A percentile compares a stretch with the other conserved stretches of the same genome.
phyloP scores from a whole-genome alignment of 2,888 invertebrate species.

The Macaria liturata region DNA sequence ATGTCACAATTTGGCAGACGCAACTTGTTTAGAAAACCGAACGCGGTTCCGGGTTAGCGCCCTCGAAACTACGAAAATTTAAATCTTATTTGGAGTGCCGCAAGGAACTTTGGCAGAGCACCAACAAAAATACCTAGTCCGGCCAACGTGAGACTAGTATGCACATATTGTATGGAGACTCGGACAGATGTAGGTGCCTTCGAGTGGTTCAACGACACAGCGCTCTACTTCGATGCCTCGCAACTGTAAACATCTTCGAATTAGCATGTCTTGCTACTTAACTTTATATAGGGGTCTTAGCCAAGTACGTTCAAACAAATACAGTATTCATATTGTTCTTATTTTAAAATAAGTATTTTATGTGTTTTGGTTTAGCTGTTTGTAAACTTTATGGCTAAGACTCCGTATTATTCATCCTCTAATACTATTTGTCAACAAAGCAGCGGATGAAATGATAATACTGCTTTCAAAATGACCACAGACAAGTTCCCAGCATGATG shows the following conservation, averaged over 20 bases:
- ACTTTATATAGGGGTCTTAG: constrained; percentile 25
- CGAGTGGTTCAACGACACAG: constrained; percentile 53
- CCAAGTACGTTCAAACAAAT: background rate
- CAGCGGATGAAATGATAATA: constrained; percentile 53
- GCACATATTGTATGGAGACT: constrained; percentile 52
- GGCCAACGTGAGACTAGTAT: constrained; percentile 54
- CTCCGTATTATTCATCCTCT: constrained; percentile 40
- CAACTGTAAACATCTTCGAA: constrained; percentile 42
- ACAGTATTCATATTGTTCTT: background rate
- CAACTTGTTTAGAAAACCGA: constrained; percentile 38
- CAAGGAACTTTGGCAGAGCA: constrained; percentile 62
- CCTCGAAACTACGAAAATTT: constrained; percentile 65
- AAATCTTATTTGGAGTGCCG: constrained; percentile 73
- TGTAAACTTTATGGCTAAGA: background rate
- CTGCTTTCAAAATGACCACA: constrained; percentile 55
- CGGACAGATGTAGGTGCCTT: constrained; percentile 57
- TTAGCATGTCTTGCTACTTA: constrained; percentile 53
- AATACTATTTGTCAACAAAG: constrained; percentile 46
- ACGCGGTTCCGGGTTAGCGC: constrained; percentile 43
- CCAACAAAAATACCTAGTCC: constrained; percentile 58
- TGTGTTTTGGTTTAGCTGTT: background rate
- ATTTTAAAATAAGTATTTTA: background rate
- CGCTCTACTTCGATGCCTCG: constrained; percentile 45
- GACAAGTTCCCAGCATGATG: constrained; percentile 54
- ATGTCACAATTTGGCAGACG: constrained; percentile 41